These are phyloP conservation scores for Galaxea fascicularis DNA, from an alignment of 92 coral and sea anemone species.

Conservation along the genomic window DNA sequence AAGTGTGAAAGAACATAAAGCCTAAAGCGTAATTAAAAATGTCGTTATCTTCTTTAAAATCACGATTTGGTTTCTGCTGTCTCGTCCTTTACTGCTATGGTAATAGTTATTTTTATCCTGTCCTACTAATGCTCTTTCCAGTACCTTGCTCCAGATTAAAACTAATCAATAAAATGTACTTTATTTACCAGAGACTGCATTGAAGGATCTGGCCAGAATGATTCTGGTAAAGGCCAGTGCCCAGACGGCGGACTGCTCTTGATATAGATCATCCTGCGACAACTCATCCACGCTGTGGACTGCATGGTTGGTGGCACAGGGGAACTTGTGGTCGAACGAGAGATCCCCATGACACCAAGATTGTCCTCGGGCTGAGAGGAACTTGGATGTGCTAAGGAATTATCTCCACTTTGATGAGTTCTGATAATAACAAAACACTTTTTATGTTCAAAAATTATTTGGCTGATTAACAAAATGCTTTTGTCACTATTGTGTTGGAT, in stretches of 20 bases:
- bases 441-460: not conserved
- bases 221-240: constrained; percentile 98
- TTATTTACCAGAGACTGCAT: constrained; percentile 78
- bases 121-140: too few relatives aligned
- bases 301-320: constrained; percentile 84
- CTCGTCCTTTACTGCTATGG: too few relatives aligned
- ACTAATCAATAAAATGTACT: too few relatives aligned
- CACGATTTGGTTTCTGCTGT: too few relatives aligned
- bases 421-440: not conserved
- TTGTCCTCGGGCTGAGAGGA: constrained; percentile 60
- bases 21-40: too few relatives aligned
- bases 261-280: constrained; percentile 95
- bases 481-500: too few relatives aligned
- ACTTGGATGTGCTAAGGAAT: constrained; percentile 47
- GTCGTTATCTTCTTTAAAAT: too few relatives aligned
- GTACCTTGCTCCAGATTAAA: too few relatives aligned
- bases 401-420: constrained; percentile 33
- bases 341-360: constrained; percentile 55
- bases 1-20: too few relatives aligned
- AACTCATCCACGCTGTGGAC: constrained; percentile 93
- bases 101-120: too few relatives aligned
- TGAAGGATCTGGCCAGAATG: constrained; percentile 96
- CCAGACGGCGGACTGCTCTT: constrained; percentile 92
- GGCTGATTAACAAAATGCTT: too few relatives aligned
- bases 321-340: constrained; percentile 88